phyloP scores from a whole-genome alignment of 2,113 vertebrate genomes.

The Dipodomys stephensi region DNA sequence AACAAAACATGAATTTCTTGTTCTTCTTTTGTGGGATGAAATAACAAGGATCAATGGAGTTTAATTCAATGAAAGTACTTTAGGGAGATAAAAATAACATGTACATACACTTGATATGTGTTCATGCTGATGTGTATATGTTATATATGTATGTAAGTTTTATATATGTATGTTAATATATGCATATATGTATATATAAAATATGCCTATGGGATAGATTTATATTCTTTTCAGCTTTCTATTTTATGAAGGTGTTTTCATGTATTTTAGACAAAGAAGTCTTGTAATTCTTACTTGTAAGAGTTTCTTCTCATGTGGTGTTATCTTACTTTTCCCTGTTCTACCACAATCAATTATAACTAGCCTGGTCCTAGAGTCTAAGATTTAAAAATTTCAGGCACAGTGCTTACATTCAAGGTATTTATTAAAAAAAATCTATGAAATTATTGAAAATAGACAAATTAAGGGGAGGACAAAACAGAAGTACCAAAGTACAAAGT shows the following conservation, averaged over 20 bases:
- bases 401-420: neutral
- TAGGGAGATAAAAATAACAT: neutral
- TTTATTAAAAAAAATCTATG: neutral
- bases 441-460: slow-evolving; percentile 27
- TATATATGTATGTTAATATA: neutral
- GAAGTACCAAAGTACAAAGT: neutral
- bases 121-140: neutral
- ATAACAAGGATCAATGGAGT: neutral
- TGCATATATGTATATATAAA: neutral
- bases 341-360: neutral
- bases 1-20: neutral
- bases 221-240: neutral
- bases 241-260: neutral
- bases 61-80: neutral
- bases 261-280: neutral
- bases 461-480: neutral
- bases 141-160: neutral
- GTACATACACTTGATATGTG: neutral
- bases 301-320: neutral
- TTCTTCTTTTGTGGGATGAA: neutral
- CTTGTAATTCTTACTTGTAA: neutral
- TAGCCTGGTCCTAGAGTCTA: neutral
- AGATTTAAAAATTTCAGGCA: neutral
- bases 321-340: neutral
- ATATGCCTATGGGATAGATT: too few relatives aligned